Evolutionary conservation across 1,140 invertebrate species (phyloP).

Genomic region (Anastatus disparis): DNA sequence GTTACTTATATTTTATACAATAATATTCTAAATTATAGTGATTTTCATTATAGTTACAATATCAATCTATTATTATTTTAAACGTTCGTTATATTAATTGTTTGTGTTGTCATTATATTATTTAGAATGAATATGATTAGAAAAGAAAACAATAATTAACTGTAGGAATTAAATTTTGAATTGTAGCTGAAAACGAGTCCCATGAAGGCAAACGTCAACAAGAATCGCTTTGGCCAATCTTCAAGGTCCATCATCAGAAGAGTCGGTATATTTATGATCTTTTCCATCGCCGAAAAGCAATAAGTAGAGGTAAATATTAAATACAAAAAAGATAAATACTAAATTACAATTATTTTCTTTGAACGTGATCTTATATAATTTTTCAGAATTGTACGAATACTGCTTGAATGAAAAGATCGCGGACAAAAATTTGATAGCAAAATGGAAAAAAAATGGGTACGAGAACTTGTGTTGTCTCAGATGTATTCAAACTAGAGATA

Average conservation of each 20-base stretch:
- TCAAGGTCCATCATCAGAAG: slow-evolving; percentile 98
- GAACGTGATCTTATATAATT: slow-evolving; percentile 11
- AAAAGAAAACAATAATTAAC: neutral
- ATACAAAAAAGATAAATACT: neutral
- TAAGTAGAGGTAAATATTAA: slow-evolving; percentile 78
- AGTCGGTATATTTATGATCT: slow-evolving; percentile 98
- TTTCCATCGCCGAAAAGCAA: slow-evolving; percentile 95
- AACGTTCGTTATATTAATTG: neutral
- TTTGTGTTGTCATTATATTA: neutral
- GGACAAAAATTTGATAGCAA: slow-evolving; percentile 97
- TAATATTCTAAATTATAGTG: neutral
- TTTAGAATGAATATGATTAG: neutral
- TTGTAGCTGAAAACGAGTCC: slow-evolving; percentile 93
- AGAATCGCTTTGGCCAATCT: slow-evolving; percentile 98
- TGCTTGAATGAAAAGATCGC: slow-evolving; percentile 97
- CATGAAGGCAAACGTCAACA: slow-evolving; percentile 99
- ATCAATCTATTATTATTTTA: neutral
- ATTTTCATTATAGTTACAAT: neutral
- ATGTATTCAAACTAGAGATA: slow-evolving; percentile 98
- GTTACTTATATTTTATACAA: slow-evolving; percentile 70
- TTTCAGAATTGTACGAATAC: slow-evolving; percentile 94
- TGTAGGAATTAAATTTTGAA: slow-evolving; percentile 35
- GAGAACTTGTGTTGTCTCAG: slow-evolving; percentile 98
- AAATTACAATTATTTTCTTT: neutral
- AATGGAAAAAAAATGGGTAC: slow-evolving; percentile 99